A percentile compares a stretch with the other conserved stretches of the same genome.
Evolutionary conservation across 2,113 vertebrate genomes (phyloP).

Genomic region (Saimiri boliviensis): DNA sequence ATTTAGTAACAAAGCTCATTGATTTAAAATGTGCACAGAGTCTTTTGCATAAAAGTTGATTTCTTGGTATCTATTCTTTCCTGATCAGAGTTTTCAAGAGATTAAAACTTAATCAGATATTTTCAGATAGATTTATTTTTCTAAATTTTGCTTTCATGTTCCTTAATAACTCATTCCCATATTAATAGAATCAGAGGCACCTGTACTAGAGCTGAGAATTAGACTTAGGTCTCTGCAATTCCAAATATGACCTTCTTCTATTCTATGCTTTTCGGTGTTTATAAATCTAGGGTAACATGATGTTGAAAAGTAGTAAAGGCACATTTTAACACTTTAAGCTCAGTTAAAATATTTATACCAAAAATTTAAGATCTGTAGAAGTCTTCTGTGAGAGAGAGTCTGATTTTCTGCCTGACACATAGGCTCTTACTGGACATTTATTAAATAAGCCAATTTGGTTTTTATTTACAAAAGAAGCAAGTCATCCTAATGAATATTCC

Average conservation of each 20-base stretch:
- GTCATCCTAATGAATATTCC: background rate
- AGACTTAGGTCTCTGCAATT: background rate
- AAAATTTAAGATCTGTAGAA: conserved; percentile 36
- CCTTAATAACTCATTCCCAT: background rate
- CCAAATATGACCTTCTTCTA: background rate
- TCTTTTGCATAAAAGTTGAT: background rate
- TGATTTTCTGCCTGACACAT: background rate
- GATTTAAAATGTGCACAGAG: background rate
- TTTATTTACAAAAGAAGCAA: background rate
- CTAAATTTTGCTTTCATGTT: background rate
- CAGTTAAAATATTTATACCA: background rate
- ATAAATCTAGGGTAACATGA: background rate
- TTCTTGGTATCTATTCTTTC: background rate
- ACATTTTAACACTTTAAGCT: background rate
- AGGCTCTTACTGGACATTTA: background rate
- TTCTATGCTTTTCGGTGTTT: background rate
- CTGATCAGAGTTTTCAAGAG: background rate
- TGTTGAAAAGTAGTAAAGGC: background rate
- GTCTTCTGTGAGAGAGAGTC: background rate
- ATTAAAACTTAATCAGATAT: background rate
- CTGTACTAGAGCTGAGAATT: background rate
- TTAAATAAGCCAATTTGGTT: background rate
- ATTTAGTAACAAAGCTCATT: background rate
- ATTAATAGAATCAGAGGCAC: background rate
- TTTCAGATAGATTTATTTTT: background rate